Percentiles rank a stretch among this genome's conserved stretches.
Evolutionary conservation across 2,113 vertebrate species (phyloP).

Genomic region (Sula dactylatra): DNA sequence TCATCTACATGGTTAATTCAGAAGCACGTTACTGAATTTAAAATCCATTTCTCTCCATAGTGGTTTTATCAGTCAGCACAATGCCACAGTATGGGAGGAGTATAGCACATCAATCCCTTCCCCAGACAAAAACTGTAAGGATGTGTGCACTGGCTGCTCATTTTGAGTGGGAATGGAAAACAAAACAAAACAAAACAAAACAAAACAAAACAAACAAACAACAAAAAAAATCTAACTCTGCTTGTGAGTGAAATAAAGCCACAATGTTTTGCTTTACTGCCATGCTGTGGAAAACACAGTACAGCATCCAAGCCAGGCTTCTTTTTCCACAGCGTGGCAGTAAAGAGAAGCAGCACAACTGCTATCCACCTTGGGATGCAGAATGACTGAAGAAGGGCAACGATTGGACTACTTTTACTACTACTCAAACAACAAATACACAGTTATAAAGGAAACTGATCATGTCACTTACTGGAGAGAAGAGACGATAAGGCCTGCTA

Average conservation of each 20-base stretch:
- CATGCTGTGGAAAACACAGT: not conserved
- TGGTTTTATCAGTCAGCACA: not conserved
- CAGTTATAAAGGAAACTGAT: not conserved
- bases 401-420: not conserved
- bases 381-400: not conserved
- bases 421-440: not conserved
- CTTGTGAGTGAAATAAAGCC: not conserved
- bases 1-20: not conserved
- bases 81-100: not conserved
- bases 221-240: not conserved
- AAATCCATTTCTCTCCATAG: constrained; percentile 52
- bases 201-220: no score
- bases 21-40: not conserved
- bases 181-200: not conserved
- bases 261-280: not conserved
- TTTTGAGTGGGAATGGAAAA: not conserved
- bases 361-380: not conserved
- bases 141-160: not conserved
- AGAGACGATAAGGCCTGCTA: not conserved
- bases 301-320: not conserved
- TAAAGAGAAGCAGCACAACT: not conserved
- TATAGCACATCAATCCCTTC: constrained; percentile 50
- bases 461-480: not conserved
- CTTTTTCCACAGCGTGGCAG: constrained; percentile 15
- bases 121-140: not conserved